A percentile compares a stretch with the other conserved stretches of the same genome.
Conservation (phyloP, 2,888 invertebrate genomes). For the Homarus gammarus region DNA sequence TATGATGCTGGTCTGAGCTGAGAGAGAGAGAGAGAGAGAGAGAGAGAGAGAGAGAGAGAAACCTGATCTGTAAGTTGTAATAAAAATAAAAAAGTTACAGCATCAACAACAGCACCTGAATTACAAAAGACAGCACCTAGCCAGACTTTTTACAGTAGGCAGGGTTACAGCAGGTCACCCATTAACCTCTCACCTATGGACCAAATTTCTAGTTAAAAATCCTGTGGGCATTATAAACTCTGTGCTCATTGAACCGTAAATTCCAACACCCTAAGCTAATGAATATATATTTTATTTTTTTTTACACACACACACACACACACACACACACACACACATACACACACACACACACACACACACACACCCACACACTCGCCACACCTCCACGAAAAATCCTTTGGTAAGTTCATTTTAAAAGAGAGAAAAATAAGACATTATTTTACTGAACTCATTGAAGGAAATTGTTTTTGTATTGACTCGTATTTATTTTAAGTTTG, state of each 20-base stretch:
- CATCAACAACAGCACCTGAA: too few relatives aligned
- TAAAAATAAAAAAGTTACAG: too few relatives aligned
- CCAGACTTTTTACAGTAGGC: too few relatives aligned
- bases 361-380: not conserved
- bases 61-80: not conserved
- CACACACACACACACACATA: not conserved
- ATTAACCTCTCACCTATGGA: not conserved
- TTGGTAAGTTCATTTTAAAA: not conserved
- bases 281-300: not conserved
- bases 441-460: too few relatives aligned
- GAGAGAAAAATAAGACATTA: too few relatives aligned
- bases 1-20: too few relatives aligned
- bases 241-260: not conserved
- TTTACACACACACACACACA: not conserved
- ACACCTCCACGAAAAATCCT: too few relatives aligned
- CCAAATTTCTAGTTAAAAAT: not conserved
- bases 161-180: too few relatives aligned
- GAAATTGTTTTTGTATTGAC: too few relatives aligned
- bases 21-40: conserved; percentile 26
- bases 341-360: not conserved
- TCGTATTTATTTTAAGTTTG: too few relatives aligned
- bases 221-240: not conserved
- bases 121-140: too few relatives aligned
- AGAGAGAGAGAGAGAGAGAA: not conserved
- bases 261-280: not conserved